Percentiles rank a stretch among this genome's conserved stretches.
Evolutionary conservation across 2,888 invertebrate genomes (phyloP).

Genomic region (Helobdella robusta): DNA sequence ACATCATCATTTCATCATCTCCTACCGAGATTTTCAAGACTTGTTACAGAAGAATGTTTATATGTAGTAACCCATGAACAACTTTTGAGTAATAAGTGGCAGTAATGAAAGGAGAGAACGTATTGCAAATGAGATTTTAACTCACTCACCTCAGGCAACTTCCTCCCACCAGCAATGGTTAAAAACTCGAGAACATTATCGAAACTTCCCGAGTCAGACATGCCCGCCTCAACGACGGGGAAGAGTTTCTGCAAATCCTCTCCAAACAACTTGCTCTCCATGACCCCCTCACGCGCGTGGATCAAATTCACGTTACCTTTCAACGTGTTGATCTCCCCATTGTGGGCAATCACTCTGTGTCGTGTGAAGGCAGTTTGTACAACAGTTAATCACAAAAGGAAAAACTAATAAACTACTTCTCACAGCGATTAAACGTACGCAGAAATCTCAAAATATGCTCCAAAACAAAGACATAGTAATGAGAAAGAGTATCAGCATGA

Average conservation of each 20-base stretch:
- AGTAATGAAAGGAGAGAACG: background rate
- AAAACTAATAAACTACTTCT: background rate
- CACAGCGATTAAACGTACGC: background rate
- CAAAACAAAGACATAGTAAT: background rate
- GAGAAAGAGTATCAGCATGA: background rate
- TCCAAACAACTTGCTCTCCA: conserved; percentile 76
- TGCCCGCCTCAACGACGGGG: conserved; percentile 91
- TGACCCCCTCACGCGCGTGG: conserved; percentile 95
- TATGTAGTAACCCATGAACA: no score
- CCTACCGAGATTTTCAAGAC: no score
- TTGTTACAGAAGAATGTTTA: no score
- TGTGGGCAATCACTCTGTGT: conserved; percentile 78
- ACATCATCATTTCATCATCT: no score
- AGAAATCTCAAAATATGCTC: background rate
- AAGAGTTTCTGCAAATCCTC: conserved; percentile 76
- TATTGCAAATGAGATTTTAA: background rate
- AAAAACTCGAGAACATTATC: conserved; percentile 97
- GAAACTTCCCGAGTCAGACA: conserved; percentile 92
- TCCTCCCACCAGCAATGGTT: conserved; percentile 78
- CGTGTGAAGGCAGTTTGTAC: background rate
- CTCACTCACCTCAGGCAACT: conserved; percentile 65
- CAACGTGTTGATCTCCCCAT: conserved; percentile 97
- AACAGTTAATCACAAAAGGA: background rate
- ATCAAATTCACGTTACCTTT: conserved; percentile 95
- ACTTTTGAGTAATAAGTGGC: background rate